Conservation (phyloP, 2,888 invertebrate genomes). For the Bombylius major region DNA sequence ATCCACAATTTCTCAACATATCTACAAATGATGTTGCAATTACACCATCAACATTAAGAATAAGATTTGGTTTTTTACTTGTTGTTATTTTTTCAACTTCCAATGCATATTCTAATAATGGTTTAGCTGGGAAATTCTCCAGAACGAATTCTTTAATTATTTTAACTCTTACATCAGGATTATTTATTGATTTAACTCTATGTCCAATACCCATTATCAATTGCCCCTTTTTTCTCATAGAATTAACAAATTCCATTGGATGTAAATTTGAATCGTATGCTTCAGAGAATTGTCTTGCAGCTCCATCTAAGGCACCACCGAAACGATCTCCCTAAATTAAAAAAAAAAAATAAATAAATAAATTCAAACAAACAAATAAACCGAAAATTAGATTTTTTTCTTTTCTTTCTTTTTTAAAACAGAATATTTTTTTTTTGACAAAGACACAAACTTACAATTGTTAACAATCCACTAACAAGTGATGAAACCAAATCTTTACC, state of each 20-base stretch:
- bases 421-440: no score
- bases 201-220: slow-evolving; percentile 99
- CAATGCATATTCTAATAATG: slow-evolving; percentile 87
- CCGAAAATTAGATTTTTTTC: no score
- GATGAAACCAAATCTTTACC: slow-evolving; percentile 96
- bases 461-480: slow-evolving; percentile 88
- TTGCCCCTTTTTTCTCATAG: slow-evolving; percentile 91
- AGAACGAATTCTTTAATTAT: slow-evolving; percentile 93
- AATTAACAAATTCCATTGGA: slow-evolving; percentile 97
- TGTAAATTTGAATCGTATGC: slow-evolving; percentile 89
- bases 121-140: slow-evolving; percentile 85
- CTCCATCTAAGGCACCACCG: slow-evolving; percentile 97
- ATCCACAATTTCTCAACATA: slow-evolving; percentile 83
- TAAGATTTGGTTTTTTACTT: slow-evolving; percentile 98
- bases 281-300: slow-evolving; percentile 92
- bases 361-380: background rate
- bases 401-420: no score
- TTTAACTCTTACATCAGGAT: slow-evolving; percentile 96
- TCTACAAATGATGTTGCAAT: slow-evolving; percentile 97
- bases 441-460: slow-evolving; percentile 59
- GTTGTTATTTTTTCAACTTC: slow-evolving; percentile 99
- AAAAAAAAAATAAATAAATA: background rate
- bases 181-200: slow-evolving; percentile 83
- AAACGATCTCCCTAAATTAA: slow-evolving; percentile 80
- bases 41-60: slow-evolving; percentile 97